phyloP scores from a whole-genome alignment of 2,888 invertebrate species.

The Strigamia crassipes region DNA sequence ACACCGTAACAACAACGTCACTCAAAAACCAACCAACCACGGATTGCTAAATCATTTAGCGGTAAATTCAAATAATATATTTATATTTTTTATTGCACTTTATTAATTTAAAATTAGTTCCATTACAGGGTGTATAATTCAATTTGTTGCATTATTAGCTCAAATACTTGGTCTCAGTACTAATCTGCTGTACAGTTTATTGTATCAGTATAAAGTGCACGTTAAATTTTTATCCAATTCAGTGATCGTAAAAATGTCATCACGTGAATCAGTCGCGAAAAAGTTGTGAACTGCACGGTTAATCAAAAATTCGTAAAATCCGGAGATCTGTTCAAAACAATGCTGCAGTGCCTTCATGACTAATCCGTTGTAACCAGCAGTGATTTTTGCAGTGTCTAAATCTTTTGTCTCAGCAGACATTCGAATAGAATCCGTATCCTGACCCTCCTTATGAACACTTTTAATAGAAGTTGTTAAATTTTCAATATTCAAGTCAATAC shows the following conservation, averaged over 20 bases:
- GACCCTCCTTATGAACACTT: not conserved
- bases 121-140: no score
- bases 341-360: not conserved
- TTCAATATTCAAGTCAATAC: not conserved
- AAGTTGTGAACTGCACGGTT: not conserved
- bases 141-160: no score
- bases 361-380: not conserved
- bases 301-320: not conserved
- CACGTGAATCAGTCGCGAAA: not conserved
- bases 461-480: not conserved
- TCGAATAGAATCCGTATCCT: not conserved
- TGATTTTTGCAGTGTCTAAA: not conserved
- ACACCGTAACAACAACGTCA: not conserved
- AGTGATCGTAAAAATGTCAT: not conserved
- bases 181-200: no score
- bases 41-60: no score
- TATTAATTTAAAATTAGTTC: no score
- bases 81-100: no score
- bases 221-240: not conserved
- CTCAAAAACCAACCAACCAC: not conserved
- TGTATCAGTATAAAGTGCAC: not conserved
- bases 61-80: not conserved
- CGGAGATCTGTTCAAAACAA: not conserved
- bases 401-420: not conserved
- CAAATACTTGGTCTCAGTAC: no score